Evolutionary conservation across 2,888 invertebrate species (phyloP).

Genomic region (Lepidocyrtinus sp.): DNA sequence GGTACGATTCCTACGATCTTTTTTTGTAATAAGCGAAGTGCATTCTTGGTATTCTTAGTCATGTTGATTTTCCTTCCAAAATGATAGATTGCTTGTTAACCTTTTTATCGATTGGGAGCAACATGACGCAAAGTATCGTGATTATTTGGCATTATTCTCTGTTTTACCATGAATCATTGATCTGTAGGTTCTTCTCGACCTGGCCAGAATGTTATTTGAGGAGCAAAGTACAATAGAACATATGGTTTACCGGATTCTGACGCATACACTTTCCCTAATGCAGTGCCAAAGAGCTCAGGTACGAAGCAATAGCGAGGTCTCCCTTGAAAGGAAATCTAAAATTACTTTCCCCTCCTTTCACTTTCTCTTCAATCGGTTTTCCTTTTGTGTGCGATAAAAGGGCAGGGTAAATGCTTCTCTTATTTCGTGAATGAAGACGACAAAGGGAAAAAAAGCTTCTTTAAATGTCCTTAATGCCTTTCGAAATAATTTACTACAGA

Average conservation of each 20-base stretch:
- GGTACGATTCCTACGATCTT: background rate
- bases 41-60: background rate
- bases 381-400: background rate
- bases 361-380: conserved; percentile 8
- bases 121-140: conserved; percentile 38
- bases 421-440: background rate
- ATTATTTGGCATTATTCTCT: conserved; percentile 33
- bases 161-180: conserved; percentile 35
- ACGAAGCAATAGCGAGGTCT: conserved; percentile 67
- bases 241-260: conserved; percentile 92
- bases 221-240: conserved; percentile 97
- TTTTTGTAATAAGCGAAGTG: background rate
- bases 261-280: conserved; percentile 94
- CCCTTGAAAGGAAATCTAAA: conserved; percentile 5
- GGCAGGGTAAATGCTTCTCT: background rate
- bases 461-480: background rate
- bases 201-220: conserved; percentile 97
- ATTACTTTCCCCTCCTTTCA: conserved; percentile 27
- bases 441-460: background rate
- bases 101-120: conserved; percentile 25
- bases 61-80: conserved; percentile 6
- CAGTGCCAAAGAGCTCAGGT: conserved; percentile 96
- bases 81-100: conserved; percentile 47
- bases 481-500: conserved; percentile 1
- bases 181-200: conserved; percentile 84